Evolutionary conservation across 2,113 vertebrate species (phyloP).

Genomic region (Xiphorhynchus elegans): DNA sequence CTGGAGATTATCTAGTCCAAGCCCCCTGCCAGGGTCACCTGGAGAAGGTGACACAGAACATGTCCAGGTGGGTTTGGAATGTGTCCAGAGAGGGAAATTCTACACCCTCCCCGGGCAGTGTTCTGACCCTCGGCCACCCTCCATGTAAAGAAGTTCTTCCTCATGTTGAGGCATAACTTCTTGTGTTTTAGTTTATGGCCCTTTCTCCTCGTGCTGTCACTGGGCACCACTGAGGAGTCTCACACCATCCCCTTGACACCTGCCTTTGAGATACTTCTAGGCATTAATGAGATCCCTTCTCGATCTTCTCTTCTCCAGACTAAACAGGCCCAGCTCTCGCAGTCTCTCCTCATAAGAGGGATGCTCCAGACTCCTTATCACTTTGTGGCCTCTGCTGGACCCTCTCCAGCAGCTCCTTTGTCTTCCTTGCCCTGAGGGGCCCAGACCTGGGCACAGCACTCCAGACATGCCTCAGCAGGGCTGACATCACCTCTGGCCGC

Average conservation of each 20-base stretch:
- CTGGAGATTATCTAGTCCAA: no score
- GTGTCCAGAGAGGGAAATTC: neutral
- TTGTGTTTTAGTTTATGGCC: no score
- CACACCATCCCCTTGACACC: neutral
- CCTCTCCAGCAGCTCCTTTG: neutral
- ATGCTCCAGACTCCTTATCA: neutral
- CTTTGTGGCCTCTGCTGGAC: neutral
- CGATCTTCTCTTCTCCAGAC: no score
- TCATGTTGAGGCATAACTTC: no score
- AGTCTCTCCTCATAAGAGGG: neutral
- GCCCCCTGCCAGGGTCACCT: no score
- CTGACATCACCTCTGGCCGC: no score
- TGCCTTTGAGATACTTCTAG: neutral
- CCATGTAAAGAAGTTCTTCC: neutral
- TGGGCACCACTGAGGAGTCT: neutral
- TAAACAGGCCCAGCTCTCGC: neutral
- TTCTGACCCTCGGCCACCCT: neutral
- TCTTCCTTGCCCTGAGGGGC: neutral
- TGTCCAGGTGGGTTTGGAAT: neutral
- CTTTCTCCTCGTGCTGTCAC: no score
- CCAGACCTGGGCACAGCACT: neutral
- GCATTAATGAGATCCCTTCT: neutral
- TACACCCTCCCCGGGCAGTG: neutral
- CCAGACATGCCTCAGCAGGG: fast-evolving
- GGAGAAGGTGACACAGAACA: no score